These are phyloP conservation scores for Jaculus jaculus DNA, from an alignment of 2,113 vertebrate species.

Conservation along the genomic window DNA sequence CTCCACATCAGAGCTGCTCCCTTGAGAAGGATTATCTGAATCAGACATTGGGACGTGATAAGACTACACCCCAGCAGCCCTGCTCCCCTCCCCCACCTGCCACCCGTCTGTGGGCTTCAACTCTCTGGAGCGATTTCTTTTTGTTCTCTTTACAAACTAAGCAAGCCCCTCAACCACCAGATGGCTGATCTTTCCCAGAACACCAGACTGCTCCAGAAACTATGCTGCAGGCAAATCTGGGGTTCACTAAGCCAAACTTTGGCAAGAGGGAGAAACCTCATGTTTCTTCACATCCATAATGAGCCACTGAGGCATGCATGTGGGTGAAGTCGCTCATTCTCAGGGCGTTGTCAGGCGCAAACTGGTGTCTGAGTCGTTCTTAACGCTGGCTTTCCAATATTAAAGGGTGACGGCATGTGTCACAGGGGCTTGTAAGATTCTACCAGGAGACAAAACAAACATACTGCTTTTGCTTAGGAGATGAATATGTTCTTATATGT, in stretches of 20 bases:
- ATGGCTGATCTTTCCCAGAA: constrained; percentile 55
- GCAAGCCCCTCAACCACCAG: not conserved
- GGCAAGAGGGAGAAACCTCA: constrained; percentile 7
- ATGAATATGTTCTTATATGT: not conserved
- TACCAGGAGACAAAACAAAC: not conserved
- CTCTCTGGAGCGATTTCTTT: not conserved
- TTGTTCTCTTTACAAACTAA: constrained; percentile 42
- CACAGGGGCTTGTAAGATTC: not conserved
- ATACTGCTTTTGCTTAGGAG: not conserved
- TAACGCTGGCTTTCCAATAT: not conserved
- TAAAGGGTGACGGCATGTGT: not conserved
- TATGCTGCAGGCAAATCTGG: constrained; percentile 14
- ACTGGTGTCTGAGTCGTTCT: not conserved
- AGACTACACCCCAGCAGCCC: not conserved
- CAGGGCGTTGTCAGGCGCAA: not conserved
- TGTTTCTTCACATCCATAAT: not conserved
- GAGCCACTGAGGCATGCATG: not conserved
- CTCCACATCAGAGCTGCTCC: not conserved
- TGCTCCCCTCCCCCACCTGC: no score
- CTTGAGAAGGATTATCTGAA: constrained; percentile 1
- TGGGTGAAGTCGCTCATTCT: not conserved
- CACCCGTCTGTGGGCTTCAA: not conserved
- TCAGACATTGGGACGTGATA: constrained; percentile 28
- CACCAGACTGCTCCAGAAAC: constrained; percentile 44
- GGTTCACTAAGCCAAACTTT: constrained; percentile 17